These are phyloP conservation scores for Sesamia inferens DNA, from an alignment of 2,888 invertebrate genomes.

Conservation along the genomic window DNA sequence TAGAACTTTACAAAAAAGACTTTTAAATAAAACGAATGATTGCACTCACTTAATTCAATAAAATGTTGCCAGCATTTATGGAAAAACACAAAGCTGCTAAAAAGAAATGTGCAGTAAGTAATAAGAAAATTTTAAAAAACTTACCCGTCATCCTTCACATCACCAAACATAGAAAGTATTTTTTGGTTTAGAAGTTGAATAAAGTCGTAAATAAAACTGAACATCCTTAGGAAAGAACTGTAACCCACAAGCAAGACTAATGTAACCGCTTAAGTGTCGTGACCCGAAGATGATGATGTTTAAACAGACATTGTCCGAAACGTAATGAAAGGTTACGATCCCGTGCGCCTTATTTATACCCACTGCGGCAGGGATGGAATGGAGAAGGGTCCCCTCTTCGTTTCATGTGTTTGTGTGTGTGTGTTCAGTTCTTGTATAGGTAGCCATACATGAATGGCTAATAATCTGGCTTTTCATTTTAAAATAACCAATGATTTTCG, in stretches of 20 bases:
- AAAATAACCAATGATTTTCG: background rate
- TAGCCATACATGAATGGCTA: background rate
- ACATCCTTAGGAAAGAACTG: background rate
- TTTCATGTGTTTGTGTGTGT: background rate
- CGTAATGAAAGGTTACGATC: background rate
- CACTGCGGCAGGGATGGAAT: background rate
- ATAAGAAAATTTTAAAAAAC: background rate
- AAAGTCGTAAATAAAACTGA: background rate
- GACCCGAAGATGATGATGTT: background rate
- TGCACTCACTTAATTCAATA: background rate
- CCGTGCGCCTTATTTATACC: constrained; percentile 5
- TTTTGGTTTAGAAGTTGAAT: background rate
- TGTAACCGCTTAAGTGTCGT: background rate
- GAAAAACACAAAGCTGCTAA: background rate
- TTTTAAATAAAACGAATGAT: background rate
- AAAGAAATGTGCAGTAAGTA: background rate
- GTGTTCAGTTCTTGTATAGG: background rate
- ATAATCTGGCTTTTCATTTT: no score
- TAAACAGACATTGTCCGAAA: background rate
- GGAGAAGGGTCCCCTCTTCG: background rate
- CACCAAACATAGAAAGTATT: background rate
- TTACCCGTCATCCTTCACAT: constrained; percentile 10
- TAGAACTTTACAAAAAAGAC: background rate
- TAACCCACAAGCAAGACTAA: background rate
- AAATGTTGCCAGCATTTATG: background rate